Base-by-base conservation (phyloP, 2,113 vertebrate species). In the Arenaria interpres region DNA sequence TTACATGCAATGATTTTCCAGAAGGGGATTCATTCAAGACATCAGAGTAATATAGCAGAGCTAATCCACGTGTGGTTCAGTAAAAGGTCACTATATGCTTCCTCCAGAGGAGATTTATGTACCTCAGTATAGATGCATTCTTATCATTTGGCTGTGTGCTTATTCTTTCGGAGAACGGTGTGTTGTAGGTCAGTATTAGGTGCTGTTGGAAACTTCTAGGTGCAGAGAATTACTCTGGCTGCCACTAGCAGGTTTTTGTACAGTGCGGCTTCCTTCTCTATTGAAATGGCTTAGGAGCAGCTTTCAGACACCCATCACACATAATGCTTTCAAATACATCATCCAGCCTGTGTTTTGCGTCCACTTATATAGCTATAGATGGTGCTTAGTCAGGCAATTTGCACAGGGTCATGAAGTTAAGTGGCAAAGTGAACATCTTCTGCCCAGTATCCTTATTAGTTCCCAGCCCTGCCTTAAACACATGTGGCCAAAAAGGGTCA, bases 11-110 rank as follows among this genome's bases (percentile, higher is more conserved):
- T 83, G 54, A 67, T 93, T 37, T 88, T 66, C 90, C 59, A 90
- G 39, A 62, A 73, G 59, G 87, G n/a, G 85, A 90, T 94, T 92
- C 30, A 46, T 89, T 80, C 74, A 66, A 80, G 78, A 79, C 48
- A 68, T 54, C 78, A 74, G 75, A 95, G 59, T 88, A 66, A 88
- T 90, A 90, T 1, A 91, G 85, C 77, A 89, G 74, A 89, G 71
- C 64, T 87, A 81, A 91, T 89, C 64, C 85, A 85, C 62, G 45
- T 2, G 33, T 88, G 79, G 46, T 86, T 95, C 91, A 79, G 78
- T 85, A 82, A 89, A 94, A 95, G 92, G 82, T 96, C 90, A 94
- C 78, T 39, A 6, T 46, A 46, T 37, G 48, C 59, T 76, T 76
- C 67, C 63, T 91, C 53, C 62, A 76, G 78, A 63, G 50, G 63